Evolutionary conservation across 2,888 invertebrate species (phyloP).

Genomic region (Drosophila emarginata): DNA sequence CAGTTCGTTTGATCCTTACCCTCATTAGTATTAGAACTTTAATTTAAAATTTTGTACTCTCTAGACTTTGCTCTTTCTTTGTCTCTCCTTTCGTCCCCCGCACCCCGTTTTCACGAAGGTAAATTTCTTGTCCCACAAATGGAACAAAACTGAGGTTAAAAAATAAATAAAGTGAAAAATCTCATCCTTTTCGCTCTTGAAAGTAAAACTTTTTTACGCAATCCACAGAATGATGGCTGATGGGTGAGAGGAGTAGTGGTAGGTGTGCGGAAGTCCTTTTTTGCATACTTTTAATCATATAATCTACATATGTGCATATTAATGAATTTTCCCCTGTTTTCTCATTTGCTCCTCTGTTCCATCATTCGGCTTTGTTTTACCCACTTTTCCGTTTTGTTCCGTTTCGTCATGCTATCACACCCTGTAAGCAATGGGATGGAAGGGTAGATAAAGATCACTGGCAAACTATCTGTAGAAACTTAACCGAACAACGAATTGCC

Average conservation of each 20-base stretch:
- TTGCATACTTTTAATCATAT: slow-evolving; percentile 59
- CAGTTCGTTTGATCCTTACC: slow-evolving; percentile 44
- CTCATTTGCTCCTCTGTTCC: background rate
- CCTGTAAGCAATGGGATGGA: background rate
- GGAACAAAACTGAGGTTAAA: slow-evolving; percentile 15
- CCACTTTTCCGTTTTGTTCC: slow-evolving; percentile 18
- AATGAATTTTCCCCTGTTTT: slow-evolving; percentile 46
- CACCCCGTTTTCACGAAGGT: background rate
- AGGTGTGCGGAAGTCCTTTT: background rate
- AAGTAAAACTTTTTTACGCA: slow-evolving; percentile 16
- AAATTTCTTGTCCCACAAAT: background rate
- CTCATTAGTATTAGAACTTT: slow-evolving; percentile 14
- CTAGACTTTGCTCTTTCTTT: background rate
- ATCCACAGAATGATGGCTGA: background rate
- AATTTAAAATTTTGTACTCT: slow-evolving; percentile 2
- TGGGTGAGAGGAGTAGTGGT: background rate
- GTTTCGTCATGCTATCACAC: slow-evolving; percentile 12
- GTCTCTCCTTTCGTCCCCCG: no score
- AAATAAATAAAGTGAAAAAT: slow-evolving; percentile 44
- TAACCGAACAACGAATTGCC: no score
- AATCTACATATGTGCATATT: slow-evolving; percentile 75
- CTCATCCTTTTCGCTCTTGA: slow-evolving; percentile 19
- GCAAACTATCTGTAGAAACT: no score
- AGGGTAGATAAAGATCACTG: no score
- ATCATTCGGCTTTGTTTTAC: slow-evolving; percentile 9